Evolutionary conservation across 2,888 invertebrate species (phyloP).

Genomic region (Pedicia rivosa): DNA sequence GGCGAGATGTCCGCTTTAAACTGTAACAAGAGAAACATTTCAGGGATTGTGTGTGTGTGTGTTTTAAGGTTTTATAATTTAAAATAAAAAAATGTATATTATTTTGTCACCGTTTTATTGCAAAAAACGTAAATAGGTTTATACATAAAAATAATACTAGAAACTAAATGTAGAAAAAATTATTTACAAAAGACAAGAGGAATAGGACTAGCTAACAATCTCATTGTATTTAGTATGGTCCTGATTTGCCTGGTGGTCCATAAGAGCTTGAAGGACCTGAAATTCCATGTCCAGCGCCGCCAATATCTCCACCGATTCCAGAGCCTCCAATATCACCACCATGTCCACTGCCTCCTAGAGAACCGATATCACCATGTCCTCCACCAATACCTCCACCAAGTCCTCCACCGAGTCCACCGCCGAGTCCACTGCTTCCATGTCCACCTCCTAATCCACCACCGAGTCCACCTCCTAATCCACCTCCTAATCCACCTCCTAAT

Average conservation of each 20-base stretch:
- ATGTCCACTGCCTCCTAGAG: constrained; percentile 16
- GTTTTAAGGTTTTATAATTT: too few relatives aligned
- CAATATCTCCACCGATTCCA: constrained; percentile 10
- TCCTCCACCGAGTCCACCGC: constrained; percentile 13
- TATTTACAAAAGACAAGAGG: constrained; percentile 16
- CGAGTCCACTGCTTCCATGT: constrained; percentile 12
- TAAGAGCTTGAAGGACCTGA: constrained; percentile 33
- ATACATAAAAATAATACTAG: constrained; percentile 6
- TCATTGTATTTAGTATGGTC: constrained; percentile 36
- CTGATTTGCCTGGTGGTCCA: constrained; percentile 50
- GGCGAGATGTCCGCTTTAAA: too few relatives aligned
- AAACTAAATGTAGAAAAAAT: constrained; percentile 12
- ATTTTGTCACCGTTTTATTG: constrained; percentile 31
- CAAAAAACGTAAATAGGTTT: constrained; percentile 14
- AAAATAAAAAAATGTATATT: constrained; percentile 9
- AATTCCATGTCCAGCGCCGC: constrained; percentile 17
- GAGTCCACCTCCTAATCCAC: constrained; percentile 11
- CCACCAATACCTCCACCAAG: constrained; percentile 18
- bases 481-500: constrained; percentile 13
- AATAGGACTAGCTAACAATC: constrained; percentile 16
- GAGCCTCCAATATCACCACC: constrained; percentile 17
- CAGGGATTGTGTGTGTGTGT: too few relatives aligned
- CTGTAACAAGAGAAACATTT: too few relatives aligned
- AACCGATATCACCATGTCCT: constrained; percentile 13
- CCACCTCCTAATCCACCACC: constrained; percentile 14